Conservation (phyloP, 1,140 invertebrate genomes). For the Belonocnema kinseyi region DNA sequence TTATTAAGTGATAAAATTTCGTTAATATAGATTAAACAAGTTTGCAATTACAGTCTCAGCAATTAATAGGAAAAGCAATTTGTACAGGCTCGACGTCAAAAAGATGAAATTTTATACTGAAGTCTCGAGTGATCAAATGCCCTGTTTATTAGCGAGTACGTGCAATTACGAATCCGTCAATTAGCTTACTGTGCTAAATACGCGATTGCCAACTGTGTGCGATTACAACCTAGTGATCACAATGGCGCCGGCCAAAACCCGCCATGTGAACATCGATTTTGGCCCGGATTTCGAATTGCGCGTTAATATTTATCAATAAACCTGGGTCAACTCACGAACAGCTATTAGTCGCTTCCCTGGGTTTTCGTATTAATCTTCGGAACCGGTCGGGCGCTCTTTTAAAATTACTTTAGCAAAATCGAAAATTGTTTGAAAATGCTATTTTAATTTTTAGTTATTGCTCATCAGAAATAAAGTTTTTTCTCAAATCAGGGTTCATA, state of each 20-base stretch:
- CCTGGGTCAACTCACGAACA: no score
- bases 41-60: conserved; percentile 4
- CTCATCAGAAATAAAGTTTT: no score
- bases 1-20: no score
- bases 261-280: conserved; percentile 50
- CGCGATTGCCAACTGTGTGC: conserved; percentile 19
- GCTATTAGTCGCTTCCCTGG: no score
- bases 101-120: conserved; percentile 41
- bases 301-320: conserved; percentile 53
- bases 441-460: no score
- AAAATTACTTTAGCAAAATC: no score
- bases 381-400: no score
- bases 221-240: conserved; percentile 41
- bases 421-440: no score
- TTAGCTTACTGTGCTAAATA: conserved; percentile 42
- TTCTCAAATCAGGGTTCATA: no score
- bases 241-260: conserved; percentile 39
- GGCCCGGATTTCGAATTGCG: conserved; percentile 41
- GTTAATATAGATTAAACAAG: no score
- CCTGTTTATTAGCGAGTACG: conserved; percentile 55
- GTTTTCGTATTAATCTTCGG: no score
- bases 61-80: conserved; percentile 50
- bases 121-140: conserved; percentile 45
- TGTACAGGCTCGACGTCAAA: conserved; percentile 31
- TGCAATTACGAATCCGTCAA: conserved; percentile 48